A percentile compares a stretch with the other conserved stretches of the same genome.
Conservation (phyloP, 2,888 invertebrate species). For the Dicyrtomina minuta region DNA sequence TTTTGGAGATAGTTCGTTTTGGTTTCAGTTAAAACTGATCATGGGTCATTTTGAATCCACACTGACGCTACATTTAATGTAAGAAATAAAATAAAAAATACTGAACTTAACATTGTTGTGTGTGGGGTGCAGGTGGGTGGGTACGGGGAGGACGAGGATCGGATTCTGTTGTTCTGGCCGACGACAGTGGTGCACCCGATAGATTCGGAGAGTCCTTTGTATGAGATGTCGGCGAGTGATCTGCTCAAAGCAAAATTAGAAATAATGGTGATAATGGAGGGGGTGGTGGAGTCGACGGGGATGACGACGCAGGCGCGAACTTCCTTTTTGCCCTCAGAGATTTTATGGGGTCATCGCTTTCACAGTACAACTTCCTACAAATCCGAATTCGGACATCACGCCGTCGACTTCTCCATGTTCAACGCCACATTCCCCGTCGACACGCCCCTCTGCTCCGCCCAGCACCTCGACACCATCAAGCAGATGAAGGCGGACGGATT, state of each 20-base stretch:
- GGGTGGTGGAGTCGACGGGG: conserved; percentile 80
- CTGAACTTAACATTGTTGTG: not conserved
- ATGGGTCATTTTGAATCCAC: not conserved
- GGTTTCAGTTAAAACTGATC: too few species aligned
- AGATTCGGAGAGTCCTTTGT: conserved; percentile 80
- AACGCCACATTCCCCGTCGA: conserved; percentile 45
- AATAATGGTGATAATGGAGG: conserved; percentile 84
- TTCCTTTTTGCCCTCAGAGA: conserved; percentile 74
- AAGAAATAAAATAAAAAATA: not conserved
- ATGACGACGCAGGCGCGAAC: conserved; percentile 75
- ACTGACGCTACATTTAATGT: not conserved
- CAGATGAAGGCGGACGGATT: conserved; percentile 33
- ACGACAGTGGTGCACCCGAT: conserved; percentile 85
- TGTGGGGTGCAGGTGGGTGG: conserved; percentile 47
- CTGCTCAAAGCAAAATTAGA: conserved; percentile 77
- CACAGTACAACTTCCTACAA: conserved; percentile 45
- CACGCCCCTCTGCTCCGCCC: conserved; percentile 48
- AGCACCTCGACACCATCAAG: conserved; percentile 33
- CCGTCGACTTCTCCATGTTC: conserved; percentile 49
- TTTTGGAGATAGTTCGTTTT: too few species aligned
- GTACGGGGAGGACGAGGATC: conserved; percentile 47
- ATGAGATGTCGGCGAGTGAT: conserved; percentile 83
- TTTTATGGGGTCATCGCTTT: conserved; percentile 50
- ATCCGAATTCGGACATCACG: conserved; percentile 41
- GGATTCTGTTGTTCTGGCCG: conserved; percentile 93